Conservation (phyloP, 2,888 invertebrate genomes). For the Ophion costatus region DNA sequence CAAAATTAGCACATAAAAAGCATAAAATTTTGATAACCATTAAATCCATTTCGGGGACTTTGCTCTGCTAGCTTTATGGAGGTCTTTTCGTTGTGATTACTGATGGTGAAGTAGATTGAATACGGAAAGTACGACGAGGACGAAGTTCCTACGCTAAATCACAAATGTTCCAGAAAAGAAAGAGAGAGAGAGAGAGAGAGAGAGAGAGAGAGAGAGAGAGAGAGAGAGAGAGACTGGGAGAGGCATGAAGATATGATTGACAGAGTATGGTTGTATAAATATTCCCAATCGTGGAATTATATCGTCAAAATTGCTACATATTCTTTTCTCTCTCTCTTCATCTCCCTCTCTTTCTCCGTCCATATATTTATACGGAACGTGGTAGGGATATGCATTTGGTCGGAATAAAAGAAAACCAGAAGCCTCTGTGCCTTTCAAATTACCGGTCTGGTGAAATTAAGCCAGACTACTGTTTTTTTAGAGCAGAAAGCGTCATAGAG, state of each 20-base stretch:
- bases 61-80: too few species aligned
- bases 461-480: background rate
- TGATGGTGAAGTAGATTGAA: constrained; percentile 7
- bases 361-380: constrained; percentile 14
- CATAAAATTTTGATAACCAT: too few species aligned
- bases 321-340: too few species aligned
- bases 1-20: too few species aligned
- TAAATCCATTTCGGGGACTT: too few species aligned
- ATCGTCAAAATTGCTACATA: too few species aligned
- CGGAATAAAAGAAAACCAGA: constrained; percentile 52
- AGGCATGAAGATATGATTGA: background rate
- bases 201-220: constrained; percentile 25
- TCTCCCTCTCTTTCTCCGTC: background rate
- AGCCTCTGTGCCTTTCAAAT: constrained; percentile 47
- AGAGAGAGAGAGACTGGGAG: background rate
- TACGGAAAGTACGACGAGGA: constrained; percentile 13
- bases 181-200: background rate
- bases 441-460: constrained; percentile 48
- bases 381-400: constrained; percentile 52
- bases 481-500: constrained; percentile 14
- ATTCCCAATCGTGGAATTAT: background rate
- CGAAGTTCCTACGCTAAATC: constrained; percentile 48
- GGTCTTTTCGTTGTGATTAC: constrained; percentile 28
- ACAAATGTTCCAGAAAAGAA: constrained; percentile 43
- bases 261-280: constrained; percentile 4